Conservation (phyloP, 2,113 vertebrate species). For the Lophius piscatorius region DNA sequence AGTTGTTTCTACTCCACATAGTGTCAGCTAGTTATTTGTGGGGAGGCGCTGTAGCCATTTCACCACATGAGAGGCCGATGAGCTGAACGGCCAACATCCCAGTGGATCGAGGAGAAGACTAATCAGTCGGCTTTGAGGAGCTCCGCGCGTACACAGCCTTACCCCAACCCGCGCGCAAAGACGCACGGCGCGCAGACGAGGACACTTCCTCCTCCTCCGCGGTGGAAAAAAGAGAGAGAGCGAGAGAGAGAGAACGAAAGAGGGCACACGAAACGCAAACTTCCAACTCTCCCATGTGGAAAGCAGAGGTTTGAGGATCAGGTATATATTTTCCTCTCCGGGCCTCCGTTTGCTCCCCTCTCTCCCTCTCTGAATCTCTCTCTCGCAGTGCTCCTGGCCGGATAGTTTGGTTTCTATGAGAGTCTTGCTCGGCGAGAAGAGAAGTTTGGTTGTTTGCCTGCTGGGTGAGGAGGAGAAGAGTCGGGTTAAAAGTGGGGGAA, state of each 20-base stretch:
- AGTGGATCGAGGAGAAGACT: conserved; percentile 65
- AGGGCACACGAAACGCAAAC: conserved; percentile 63
- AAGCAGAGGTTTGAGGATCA: conserved; percentile 63
- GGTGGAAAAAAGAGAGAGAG: conserved; percentile 39
- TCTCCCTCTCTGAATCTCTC: conserved; percentile 34
- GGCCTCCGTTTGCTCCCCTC: conserved; percentile 47
- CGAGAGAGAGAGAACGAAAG: conserved; percentile 21
- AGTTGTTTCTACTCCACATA: conserved; percentile 78
- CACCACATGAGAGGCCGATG: conserved; percentile 77
- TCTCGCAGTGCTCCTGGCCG: conserved; percentile 56
- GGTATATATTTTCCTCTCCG: conserved; percentile 52
- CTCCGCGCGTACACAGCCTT: conserved; percentile 47
- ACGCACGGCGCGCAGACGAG: conserved; percentile 65
- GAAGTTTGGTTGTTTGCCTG: conserved; percentile 82
- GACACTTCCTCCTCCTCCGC: conserved; percentile 64
- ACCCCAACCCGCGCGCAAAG: conserved; percentile 47
- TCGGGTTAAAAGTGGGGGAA: conserved; percentile 71
- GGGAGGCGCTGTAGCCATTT: conserved; percentile 83
- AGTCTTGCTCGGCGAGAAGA: conserved; percentile 69
- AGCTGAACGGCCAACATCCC: conserved; percentile 70
- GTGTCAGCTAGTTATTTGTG: conserved; percentile 80
- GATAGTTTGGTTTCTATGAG: conserved; percentile 78
- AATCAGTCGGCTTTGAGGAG: conserved; percentile 66
- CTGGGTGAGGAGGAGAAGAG: conserved; percentile 71
- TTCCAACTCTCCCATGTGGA: conserved; percentile 77